Conservation (phyloP, 2,797 vertebrate species). For the Sibirionetta formosa region DNA sequence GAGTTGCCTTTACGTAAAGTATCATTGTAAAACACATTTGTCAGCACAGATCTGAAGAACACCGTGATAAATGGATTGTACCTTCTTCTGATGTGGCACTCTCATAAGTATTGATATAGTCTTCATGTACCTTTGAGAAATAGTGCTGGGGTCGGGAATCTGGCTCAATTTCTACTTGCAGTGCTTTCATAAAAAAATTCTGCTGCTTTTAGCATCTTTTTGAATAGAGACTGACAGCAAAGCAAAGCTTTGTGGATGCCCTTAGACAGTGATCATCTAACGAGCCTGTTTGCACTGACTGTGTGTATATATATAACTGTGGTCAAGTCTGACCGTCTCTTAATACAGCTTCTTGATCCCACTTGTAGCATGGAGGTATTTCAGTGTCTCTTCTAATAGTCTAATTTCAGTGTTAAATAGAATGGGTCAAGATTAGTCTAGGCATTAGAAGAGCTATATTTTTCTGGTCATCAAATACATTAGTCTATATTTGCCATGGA, state of each 20-base stretch:
- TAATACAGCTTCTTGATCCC: conserved; percentile 12
- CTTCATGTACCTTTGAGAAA: conserved; percentile 13
- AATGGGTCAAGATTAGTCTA: conserved; percentile 30
- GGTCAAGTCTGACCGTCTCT: background rate
- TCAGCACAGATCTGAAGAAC: background rate
- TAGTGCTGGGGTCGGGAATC: conserved; percentile 60
- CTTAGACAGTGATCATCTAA: background rate
- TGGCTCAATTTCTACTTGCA: background rate
- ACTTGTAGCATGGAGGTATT: conserved; percentile 40
- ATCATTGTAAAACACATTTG: background rate
- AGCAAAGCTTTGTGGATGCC: background rate
- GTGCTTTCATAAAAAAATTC: background rate
- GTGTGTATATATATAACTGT: background rate
- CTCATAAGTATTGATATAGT: conserved; percentile 40
- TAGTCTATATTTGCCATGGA: conserved; percentile 32
- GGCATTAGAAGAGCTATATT: conserved; percentile 11
- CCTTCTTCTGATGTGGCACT: conserved; percentile 38
- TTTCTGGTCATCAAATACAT: background rate
- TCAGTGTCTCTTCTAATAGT: background rate
- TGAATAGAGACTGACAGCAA: background rate
- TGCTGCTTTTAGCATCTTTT: background rate
- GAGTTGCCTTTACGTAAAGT: background rate
- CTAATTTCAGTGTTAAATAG: background rate
- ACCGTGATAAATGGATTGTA: background rate
- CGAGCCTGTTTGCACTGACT: background rate